A percentile compares a stretch with the other conserved stretches of the same genome.
These are phyloP conservation scores for Melitaea athalia DNA, from an alignment of 2,888 invertebrate species.

Conservation along the genomic window DNA sequence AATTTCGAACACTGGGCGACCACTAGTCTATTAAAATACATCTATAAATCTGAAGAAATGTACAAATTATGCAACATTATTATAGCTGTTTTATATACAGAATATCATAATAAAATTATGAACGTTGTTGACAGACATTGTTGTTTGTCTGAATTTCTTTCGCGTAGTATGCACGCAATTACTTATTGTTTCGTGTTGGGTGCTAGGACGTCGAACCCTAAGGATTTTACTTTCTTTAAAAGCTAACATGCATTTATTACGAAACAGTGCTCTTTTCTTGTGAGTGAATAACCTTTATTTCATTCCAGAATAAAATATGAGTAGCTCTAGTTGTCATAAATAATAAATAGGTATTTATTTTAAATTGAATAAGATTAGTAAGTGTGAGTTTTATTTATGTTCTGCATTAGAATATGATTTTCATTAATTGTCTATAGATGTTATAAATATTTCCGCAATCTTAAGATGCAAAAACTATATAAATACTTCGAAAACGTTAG, in stretches of 20 bases:
- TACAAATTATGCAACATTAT: no score
- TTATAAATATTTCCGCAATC: no score
- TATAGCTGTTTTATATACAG: neutral
- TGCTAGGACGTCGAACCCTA: constrained; percentile 63
- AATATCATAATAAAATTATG: neutral
- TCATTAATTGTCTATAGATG: no score
- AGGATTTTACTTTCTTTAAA: constrained; percentile 52
- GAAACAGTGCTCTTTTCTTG: constrained; percentile 25
- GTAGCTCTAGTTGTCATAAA: neutral
- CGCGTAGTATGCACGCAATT: constrained; percentile 8
- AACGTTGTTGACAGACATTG: neutral
- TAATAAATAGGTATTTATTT: no score
- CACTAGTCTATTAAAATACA: no score
- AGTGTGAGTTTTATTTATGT: no score
- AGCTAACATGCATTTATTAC: constrained; percentile 30
- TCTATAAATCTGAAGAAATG: no score
- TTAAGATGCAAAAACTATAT: no score
- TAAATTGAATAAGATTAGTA: no score
- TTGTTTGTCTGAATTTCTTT: constrained; percentile 12
- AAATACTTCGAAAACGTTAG: no score
- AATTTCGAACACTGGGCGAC: no score
- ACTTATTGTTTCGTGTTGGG: constrained; percentile 43
- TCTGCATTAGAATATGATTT: no score
- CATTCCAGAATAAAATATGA: neutral
- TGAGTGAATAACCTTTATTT: constrained; percentile 32